phyloP scores from a whole-genome alignment of 2,888 invertebrate species.

The Drosophila emarginata region DNA sequence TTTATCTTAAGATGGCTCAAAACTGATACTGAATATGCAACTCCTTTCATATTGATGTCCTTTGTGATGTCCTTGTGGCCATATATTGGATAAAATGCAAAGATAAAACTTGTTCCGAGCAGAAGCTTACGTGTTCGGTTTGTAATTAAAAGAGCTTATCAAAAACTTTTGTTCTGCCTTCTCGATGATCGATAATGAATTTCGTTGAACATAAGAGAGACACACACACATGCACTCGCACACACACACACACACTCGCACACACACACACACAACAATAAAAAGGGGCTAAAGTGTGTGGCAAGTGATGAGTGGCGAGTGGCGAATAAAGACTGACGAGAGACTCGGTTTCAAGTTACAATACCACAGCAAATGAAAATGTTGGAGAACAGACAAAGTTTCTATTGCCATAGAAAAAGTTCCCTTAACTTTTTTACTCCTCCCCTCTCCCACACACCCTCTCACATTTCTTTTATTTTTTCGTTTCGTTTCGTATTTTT shows the following conservation, averaged over 20 bases:
- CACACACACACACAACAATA: constrained; percentile 20
- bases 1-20: background rate
- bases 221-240: too few species aligned
- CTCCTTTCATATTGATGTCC: background rate
- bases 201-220: constrained; percentile 11
- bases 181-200: constrained; percentile 51
- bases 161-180: constrained; percentile 55
- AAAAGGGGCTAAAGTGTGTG: background rate
- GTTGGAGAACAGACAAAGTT: constrained; percentile 13
- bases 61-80: background rate
- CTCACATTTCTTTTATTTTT: background rate
- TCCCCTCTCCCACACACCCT: background rate
- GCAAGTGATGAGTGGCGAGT: constrained; percentile 9
- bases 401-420: constrained; percentile 6
- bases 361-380: constrained; percentile 27
- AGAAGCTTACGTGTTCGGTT: constrained; percentile 59
- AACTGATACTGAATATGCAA: background rate
- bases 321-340: background rate
- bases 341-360: constrained; percentile 9
- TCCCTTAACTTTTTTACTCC: background rate
- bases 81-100: background rate
- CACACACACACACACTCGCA: constrained; percentile 21
- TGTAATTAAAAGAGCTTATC: constrained; percentile 67
- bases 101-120: constrained; percentile 48
- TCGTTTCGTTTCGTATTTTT: background rate